Evolutionary conservation across 2,113 vertebrate species (phyloP), one percentile per base, ranked within the genome.

Genomic region (Chrysemys picta): DNA sequence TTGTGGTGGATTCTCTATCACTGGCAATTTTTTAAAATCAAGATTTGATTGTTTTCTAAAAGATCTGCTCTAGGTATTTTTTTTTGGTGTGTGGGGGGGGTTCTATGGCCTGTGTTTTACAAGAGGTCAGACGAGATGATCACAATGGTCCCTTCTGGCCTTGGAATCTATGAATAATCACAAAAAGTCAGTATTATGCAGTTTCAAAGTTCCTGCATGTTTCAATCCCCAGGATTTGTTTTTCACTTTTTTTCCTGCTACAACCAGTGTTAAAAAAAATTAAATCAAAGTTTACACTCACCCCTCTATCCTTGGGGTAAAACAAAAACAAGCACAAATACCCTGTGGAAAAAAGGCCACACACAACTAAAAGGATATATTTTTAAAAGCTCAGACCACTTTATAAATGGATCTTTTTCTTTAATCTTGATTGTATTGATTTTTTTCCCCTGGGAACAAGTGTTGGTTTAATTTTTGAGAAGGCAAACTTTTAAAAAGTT

Each of bases 301-400:
- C 35, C 25, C 72, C 13, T 62, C 88, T 8, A 9, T 65, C 35
- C 54, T 81, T 53, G n/a, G 27, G 84, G 75, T 82, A 87, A 56
- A 95, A 93, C 81, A 49, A 16, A 94, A 91, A 88, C 5, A 87
- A 94, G 3, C 8, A 84, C 29, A 93, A 93, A 88, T 5, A 5
- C 6, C 24, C 78, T 89, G 38, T 87, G 19, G 92, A 62, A 95
- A 62, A 93, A 84, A 31, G 25, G 42, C 14, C 89, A 56, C 6
- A 54, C 10, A 56, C 82, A 87, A 72, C 24, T 84, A 14, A 52
- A 93, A 92, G 89, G 6, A 62, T 3, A 38, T 2, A 24, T 6
- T 87, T 94, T 84, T 88, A 79, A 4, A 72, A 96, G 29, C 5
- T 35, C 50, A 94, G 82, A 19, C 13, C 13, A 82, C n/a, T 82